Evolutionary conservation across 2,797 vertebrate species (phyloP).

Genomic region (Sorex maritimensis): DNA sequence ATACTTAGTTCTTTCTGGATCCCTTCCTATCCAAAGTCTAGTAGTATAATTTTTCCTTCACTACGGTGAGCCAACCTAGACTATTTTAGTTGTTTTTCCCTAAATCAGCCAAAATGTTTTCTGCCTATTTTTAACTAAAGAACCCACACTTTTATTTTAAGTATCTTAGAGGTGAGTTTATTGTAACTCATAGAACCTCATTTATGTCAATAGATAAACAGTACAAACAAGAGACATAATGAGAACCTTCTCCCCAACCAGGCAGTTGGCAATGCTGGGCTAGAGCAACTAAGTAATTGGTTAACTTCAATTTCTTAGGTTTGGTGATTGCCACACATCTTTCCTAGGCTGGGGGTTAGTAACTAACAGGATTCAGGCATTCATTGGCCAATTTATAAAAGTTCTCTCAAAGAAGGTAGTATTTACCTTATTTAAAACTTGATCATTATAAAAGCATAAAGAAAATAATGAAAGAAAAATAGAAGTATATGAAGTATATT

Average conservation of each 20-base stretch:
- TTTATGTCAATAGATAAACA: not conserved
- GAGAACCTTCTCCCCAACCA: not conserved
- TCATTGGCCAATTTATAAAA: conserved; percentile 31
- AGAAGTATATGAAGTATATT: not conserved
- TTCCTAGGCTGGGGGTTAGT: not conserved
- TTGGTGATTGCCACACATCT: not conserved
- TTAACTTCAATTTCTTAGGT: not conserved
- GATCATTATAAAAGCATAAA: conserved; percentile 16
- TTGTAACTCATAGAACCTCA: not conserved
- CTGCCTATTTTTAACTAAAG: conserved; percentile 2
- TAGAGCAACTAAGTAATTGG: not conserved
- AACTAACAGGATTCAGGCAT: conserved; percentile 36
- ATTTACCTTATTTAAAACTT: not conserved
- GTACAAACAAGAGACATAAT: not conserved
- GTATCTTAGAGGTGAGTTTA: not conserved
- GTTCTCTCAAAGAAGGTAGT: conserved; percentile 14
- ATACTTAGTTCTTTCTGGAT: conserved; percentile 8
- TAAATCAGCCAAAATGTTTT: not conserved
- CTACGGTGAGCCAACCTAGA: not conserved
- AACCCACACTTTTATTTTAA: not conserved
- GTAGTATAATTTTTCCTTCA: conserved; percentile 22
- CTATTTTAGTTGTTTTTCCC: not conserved
- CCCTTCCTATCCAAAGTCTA: not conserved
- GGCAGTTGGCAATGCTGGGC: not conserved
- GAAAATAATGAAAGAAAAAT: not conserved